These are phyloP conservation scores for Takifugu bimaculatus DNA, from an alignment of 2,113 vertebrate species.

Conservation along the genomic window DNA sequence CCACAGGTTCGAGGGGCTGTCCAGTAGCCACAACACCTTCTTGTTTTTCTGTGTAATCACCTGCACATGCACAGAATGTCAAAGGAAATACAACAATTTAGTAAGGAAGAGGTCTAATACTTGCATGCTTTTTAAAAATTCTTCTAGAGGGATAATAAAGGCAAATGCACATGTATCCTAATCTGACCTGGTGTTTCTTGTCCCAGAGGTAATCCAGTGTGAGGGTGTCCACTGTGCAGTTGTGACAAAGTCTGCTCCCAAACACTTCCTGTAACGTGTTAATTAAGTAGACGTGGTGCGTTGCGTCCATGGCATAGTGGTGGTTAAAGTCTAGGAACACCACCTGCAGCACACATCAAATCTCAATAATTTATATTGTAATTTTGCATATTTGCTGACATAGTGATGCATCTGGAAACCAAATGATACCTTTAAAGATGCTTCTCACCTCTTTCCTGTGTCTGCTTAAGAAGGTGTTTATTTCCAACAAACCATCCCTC, in stretches of 20 bases:
- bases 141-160: background rate
- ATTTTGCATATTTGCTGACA: background rate
- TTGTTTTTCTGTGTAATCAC: background rate
- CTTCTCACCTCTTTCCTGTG: constrained; percentile 74
- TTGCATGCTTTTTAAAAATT: background rate
- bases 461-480: constrained; percentile 81
- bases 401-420: background rate
- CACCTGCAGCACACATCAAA: constrained; percentile 66
- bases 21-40: background rate
- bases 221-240: constrained; percentile 81
- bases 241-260: constrained; percentile 82
- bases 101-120: background rate
- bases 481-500: constrained; percentile 85
- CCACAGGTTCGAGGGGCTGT: constrained; percentile 15
- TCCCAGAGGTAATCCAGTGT: constrained; percentile 87
- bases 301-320: constrained; percentile 91
- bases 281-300: constrained; percentile 85
- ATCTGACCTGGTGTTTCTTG: constrained; percentile 82
- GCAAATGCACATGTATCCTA: background rate
- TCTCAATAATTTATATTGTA: background rate
- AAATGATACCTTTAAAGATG: background rate
- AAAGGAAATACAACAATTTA: background rate
- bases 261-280: constrained; percentile 84
- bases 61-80: background rate
- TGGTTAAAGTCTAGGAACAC: constrained; percentile 97